Conservation (phyloP, 2,888 invertebrate species). For the Galeopsomyia nigrocyanea region DNA sequence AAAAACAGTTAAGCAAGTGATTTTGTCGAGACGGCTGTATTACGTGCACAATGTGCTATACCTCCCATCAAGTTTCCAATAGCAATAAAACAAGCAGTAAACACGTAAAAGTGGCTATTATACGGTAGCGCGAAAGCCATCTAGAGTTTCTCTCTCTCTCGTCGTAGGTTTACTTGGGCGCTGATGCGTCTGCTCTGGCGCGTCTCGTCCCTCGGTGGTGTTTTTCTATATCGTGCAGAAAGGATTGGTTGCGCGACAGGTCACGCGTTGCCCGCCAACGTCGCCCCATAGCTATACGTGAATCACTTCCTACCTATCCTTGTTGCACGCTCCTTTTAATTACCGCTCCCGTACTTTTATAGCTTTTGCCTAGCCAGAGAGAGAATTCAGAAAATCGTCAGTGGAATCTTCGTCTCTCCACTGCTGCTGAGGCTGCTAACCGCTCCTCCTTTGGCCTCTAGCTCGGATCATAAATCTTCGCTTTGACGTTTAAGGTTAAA, state of each 20-base stretch:
- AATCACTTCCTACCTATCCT: slow-evolving; percentile 45
- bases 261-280: slow-evolving; percentile 27
- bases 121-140: slow-evolving; percentile 24
- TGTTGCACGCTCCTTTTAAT: slow-evolving; percentile 41
- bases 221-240: slow-evolving; percentile 22
- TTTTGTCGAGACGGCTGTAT: background rate
- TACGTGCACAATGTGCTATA: background rate
- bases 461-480: slow-evolving; percentile 36
- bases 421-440: too few relatives aligned
- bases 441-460: background rate
- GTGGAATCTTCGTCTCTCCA: slow-evolving; percentile 28
- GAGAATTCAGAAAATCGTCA: slow-evolving; percentile 42
- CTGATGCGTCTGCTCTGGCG: background rate
- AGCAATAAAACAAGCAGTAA: slow-evolving; percentile 10
- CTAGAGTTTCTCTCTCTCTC: slow-evolving; percentile 2
- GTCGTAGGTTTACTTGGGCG: slow-evolving; percentile 9
- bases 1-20: slow-evolving; percentile 7
- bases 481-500: slow-evolving; percentile 27
- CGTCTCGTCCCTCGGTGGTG: background rate
- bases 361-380: slow-evolving; percentile 30
- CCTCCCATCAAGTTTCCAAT: slow-evolving; percentile 22
- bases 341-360: slow-evolving; percentile 43
- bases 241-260: slow-evolving; percentile 44
- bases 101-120: slow-evolving; percentile 21
- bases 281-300: slow-evolving; percentile 38